Evolutionary conservation across 2,113 vertebrate genomes (phyloP).

Genomic region (Lynx canadensis): DNA sequence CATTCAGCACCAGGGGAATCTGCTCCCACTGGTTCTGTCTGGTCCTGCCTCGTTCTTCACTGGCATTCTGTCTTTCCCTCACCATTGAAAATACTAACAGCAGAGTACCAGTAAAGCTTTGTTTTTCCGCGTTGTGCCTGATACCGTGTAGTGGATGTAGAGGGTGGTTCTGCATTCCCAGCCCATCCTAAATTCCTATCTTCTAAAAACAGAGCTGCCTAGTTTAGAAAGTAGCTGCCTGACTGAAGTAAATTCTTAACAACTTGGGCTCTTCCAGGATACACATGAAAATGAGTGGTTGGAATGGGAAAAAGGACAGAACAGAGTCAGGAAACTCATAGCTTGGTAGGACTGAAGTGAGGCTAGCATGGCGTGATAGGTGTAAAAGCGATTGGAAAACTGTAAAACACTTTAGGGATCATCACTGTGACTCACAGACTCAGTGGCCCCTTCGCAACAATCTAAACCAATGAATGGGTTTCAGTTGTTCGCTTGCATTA

Average conservation of each 20-base stretch:
- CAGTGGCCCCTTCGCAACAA: background rate
- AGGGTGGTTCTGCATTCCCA: conserved; percentile 30
- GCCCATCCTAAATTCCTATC: conserved; percentile 59
- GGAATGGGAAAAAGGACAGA: conserved; percentile 30
- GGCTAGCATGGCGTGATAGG: background rate
- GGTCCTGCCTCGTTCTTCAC: background rate
- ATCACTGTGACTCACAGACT: background rate
- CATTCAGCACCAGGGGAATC: background rate
- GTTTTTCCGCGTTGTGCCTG: background rate
- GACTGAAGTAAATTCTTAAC: conserved; percentile 64
- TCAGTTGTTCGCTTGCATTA: background rate
- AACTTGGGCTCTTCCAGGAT: conserved; percentile 62
- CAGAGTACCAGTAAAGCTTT: background rate
- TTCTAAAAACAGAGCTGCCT: conserved; percentile 66
- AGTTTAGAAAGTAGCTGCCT: conserved; percentile 63
- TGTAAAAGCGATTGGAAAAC: conserved; percentile 49
- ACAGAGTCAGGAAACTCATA: conserved; percentile 43
- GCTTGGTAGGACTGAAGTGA: background rate
- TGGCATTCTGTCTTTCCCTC: conserved; percentile 3
- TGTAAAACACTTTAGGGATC: background rate
- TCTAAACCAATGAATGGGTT: background rate
- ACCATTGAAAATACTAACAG: background rate
- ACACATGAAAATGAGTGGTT: conserved; percentile 55
- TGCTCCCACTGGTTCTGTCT: background rate
- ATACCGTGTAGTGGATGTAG: background rate